Percentiles rank a stretch among this genome's conserved stretches.
These are phyloP conservation scores for Drosophila conformis DNA, from an alignment of 2,888 invertebrate species.

Conservation along the genomic window DNA sequence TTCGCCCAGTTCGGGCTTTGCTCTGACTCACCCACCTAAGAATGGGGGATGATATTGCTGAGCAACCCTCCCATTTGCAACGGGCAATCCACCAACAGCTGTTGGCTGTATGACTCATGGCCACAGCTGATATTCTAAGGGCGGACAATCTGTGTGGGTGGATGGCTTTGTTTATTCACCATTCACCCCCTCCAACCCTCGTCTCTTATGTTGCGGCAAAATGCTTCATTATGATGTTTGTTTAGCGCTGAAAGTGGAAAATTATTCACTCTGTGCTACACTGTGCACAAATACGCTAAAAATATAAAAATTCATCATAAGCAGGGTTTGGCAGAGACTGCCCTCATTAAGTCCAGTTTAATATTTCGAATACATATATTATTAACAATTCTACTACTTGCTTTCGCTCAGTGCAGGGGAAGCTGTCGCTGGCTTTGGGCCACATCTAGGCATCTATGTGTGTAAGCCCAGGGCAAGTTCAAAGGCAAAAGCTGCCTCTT, in stretches of 20 bases:
- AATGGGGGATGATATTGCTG: slow-evolving; percentile 17
- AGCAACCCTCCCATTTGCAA: slow-evolving; percentile 24
- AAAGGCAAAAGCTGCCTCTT: slow-evolving; percentile 52
- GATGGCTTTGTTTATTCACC: slow-evolving; percentile 42
- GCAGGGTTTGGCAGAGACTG: background rate
- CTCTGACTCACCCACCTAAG: slow-evolving; percentile 43
- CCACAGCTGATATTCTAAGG: slow-evolving; percentile 40
- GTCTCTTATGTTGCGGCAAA: slow-evolving; percentile 57
- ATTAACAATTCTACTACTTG: background rate
- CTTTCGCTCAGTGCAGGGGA: slow-evolving; percentile 35
- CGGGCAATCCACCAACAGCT: slow-evolving; percentile 35
- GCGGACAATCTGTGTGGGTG: slow-evolving; percentile 34
- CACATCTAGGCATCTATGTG: slow-evolving; percentile 20
- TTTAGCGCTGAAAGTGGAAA: slow-evolving; percentile 58
- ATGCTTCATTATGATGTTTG: slow-evolving; percentile 73
- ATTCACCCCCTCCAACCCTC: slow-evolving; percentile 23
- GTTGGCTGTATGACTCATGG: slow-evolving; percentile 47
- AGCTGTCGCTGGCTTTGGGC: slow-evolving; percentile 41
- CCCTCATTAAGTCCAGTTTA: background rate
- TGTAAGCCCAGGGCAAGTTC: slow-evolving; percentile 55
- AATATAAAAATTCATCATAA: background rate
- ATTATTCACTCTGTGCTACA: slow-evolving; percentile 47
- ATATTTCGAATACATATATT: background rate
- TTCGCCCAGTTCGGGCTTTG: slow-evolving; percentile 16
- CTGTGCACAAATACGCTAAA: slow-evolving; percentile 19